Conservation (phyloP, 2,888 invertebrate species). For the Yponomeuta evonymella region DNA sequence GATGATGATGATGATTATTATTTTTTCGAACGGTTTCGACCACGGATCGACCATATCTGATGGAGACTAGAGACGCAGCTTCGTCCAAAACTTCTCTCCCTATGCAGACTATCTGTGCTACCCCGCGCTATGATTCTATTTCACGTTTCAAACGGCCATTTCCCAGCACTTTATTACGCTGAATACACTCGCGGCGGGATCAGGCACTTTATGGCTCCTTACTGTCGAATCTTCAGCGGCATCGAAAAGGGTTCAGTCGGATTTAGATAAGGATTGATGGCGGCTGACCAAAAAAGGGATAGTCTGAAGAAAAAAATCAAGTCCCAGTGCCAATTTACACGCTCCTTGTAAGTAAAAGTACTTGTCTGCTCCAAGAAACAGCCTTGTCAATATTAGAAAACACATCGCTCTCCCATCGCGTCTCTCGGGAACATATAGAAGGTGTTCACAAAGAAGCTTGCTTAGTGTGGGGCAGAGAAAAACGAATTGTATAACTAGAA, state of each 20-base stretch:
- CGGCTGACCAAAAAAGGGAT: not conserved
- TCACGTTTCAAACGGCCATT: not conserved
- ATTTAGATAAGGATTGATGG: not conserved
- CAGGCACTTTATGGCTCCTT: not conserved
- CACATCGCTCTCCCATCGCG: too few species aligned
- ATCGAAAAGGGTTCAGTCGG: not conserved
- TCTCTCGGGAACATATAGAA: too few species aligned
- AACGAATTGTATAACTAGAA: too few species aligned
- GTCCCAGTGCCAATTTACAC: conserved; percentile 1
- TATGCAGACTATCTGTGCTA: not conserved
- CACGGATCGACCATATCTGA: too few species aligned
- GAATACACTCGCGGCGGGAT: not conserved
- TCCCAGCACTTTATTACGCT: not conserved
- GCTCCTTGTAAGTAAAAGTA: conserved; percentile 3
- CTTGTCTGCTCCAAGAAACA: not conserved
- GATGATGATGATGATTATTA: too few species aligned
- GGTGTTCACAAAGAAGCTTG: too few species aligned
- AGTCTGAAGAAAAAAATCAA: not conserved
- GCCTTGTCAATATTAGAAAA: too few species aligned
- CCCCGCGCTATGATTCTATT: not conserved
- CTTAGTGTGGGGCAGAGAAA: too few species aligned
- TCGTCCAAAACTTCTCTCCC: not conserved
- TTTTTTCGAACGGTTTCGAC: too few species aligned
- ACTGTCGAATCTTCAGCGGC: not conserved
- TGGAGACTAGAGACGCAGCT: too few species aligned